Evolutionary conservation across 2,888 invertebrate genomes (phyloP).

Genomic region (Campoletis raptor): DNA sequence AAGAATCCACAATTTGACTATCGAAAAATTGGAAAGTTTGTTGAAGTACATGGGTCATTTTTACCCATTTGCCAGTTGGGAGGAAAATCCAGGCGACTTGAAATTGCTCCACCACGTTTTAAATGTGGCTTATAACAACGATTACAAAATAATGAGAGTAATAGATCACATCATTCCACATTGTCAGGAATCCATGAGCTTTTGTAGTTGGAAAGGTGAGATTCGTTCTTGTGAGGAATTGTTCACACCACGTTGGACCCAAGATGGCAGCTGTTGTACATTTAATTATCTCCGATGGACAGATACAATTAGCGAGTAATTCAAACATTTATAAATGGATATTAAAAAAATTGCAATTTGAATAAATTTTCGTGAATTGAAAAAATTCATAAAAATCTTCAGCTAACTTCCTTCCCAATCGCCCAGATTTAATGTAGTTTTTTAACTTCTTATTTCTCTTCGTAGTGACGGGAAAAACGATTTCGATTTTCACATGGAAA

Average conservation of each 20-base stretch:
- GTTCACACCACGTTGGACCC: slow-evolving; percentile 87
- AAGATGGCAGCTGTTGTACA: slow-evolving; percentile 87
- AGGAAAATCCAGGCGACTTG: slow-evolving; percentile 40
- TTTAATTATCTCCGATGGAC: slow-evolving; percentile 86
- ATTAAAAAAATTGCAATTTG: neutral
- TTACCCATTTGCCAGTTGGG: slow-evolving; percentile 74
- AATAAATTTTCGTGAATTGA: neutral
- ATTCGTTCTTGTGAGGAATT: slow-evolving; percentile 85
- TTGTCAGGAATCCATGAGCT: slow-evolving; percentile 85
- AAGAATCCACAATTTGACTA: slow-evolving; percentile 68
- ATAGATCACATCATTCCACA: slow-evolving; percentile 85
- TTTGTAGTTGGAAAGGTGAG: slow-evolving; percentile 86
- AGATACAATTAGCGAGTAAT: slow-evolving; percentile 81
- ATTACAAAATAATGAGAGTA: slow-evolving; percentile 65
- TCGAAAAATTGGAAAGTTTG: slow-evolving; percentile 69
- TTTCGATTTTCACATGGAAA: slow-evolving; percentile 49
- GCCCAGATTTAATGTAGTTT: neutral
- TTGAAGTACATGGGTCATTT: slow-evolving; percentile 78
- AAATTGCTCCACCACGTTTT: slow-evolving; percentile 70
- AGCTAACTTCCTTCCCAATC: neutral
- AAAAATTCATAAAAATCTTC: neutral
- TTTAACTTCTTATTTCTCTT: neutral
- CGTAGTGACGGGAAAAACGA: slow-evolving; percentile 21
- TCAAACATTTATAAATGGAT: neutral
- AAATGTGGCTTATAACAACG: slow-evolving; percentile 51